Percentiles rank a stretch among this genome's conserved stretches.
phyloP scores from a whole-genome alignment of 92 coral and sea anemone species.

The Parazoanthus atlanticus region DNA sequence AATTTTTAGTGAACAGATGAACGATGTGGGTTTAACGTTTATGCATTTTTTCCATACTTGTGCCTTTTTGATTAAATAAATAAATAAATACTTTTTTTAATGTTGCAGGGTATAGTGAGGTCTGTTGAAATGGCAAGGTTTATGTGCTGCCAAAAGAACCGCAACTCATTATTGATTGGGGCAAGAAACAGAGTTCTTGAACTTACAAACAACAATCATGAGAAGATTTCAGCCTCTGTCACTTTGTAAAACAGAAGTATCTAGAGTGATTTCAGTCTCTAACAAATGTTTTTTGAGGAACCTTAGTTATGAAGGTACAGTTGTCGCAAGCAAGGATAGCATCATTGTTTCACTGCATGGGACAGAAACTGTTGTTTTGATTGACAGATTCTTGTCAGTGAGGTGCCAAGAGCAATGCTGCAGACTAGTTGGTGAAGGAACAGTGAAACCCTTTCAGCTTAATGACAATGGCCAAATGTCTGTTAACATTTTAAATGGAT shows the following conservation, averaged over 20 bases:
- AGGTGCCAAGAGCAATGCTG: conserved; percentile 42
- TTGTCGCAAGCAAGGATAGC: conserved; percentile 51
- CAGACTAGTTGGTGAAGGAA: conserved; percentile 47
- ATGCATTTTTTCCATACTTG: background rate
- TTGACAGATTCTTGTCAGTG: conserved; percentile 54
- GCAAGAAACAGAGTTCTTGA: conserved; percentile 57
- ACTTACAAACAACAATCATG: conserved; percentile 44
- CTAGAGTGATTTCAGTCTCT: conserved; percentile 48
- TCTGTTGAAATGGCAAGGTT: conserved; percentile 54
- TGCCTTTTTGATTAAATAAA: background rate
- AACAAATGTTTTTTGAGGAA: conserved; percentile 58
- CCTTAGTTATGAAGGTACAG: conserved; percentile 57
- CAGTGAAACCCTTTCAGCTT: conserved; percentile 49
- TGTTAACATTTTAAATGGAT: conserved; percentile 48
- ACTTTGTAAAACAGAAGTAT: conserved; percentile 46
- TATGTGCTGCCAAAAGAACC: conserved; percentile 40
- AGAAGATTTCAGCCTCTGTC: conserved; percentile 55
- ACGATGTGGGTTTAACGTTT: background rate
- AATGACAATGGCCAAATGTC: conserved; percentile 47
- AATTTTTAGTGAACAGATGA: background rate
- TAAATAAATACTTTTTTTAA: background rate
- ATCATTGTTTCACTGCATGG: conserved; percentile 44
- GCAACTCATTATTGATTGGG: conserved; percentile 58
- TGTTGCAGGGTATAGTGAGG: conserved; percentile 49
- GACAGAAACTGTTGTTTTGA: conserved; percentile 46